A percentile compares a stretch with the other conserved stretches of the same genome.
Evolutionary conservation across 2,888 invertebrate genomes (phyloP).

Genomic region (Mythimna albipuncta): DNA sequence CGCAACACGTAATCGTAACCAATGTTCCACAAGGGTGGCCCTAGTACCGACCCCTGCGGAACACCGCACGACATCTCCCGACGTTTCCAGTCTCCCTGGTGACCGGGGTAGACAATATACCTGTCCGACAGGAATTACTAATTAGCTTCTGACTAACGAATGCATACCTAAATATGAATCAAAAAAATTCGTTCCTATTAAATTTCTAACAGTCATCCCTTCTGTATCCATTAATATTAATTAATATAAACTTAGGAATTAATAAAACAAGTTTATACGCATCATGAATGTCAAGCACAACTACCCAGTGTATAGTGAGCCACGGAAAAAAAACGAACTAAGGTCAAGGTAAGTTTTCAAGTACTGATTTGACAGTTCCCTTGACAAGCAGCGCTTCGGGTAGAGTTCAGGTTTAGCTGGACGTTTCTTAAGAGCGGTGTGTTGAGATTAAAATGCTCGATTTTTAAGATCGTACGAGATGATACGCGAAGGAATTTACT

Average conservation of each 20-base stretch:
- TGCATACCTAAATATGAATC: constrained; percentile 51
- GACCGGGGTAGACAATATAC: too few species aligned
- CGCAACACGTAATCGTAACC: too few species aligned
- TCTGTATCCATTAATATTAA: constrained; percentile 62
- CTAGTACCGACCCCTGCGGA: too few species aligned
- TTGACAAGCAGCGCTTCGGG: constrained; percentile 18
- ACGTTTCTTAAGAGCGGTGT: constrained; percentile 37
- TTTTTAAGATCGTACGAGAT: constrained; percentile 59
- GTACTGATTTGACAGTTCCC: not conserved
- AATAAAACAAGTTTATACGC: constrained; percentile 60
- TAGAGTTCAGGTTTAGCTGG: constrained; percentile 20
- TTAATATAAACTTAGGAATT: constrained; percentile 60
- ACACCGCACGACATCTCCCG: too few species aligned
- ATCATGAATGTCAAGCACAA: constrained; percentile 48
- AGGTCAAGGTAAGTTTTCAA: too few species aligned
- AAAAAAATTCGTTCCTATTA: constrained; percentile 56
- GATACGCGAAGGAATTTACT: constrained; percentile 63
- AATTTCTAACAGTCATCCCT: constrained; percentile 59
- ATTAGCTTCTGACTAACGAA: constrained; percentile 39
- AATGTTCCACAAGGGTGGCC: too few species aligned
- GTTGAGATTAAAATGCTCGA: constrained; percentile 61
- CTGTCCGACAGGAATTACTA: too few species aligned
- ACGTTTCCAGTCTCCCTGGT: too few species aligned
- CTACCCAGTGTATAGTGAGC: constrained; percentile 13
- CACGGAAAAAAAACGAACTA: constrained; percentile 14